Conservation (phyloP, 2,797 vertebrate species). For the Sphaeramia orbicularis region DNA sequence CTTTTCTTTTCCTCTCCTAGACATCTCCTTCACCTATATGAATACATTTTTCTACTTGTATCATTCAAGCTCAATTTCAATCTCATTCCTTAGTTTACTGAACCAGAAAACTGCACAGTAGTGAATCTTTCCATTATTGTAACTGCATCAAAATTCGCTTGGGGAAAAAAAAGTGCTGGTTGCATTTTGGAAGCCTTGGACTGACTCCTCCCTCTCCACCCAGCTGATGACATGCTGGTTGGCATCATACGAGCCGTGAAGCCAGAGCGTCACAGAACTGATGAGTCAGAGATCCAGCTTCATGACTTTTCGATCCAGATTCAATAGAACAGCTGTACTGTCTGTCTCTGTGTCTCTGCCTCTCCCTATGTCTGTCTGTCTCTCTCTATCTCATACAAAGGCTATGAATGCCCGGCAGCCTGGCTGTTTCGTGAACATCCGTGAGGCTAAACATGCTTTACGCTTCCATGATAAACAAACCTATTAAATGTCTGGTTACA, state of each 20-base stretch:
- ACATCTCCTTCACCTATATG: conserved; percentile 36
- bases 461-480: conserved; percentile 54
- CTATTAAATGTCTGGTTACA: conserved; percentile 39
- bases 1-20: conserved; percentile 13
- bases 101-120: conserved; percentile 44
- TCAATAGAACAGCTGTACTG: conserved; percentile 82
- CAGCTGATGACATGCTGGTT: conserved; percentile 66
- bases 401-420: conserved; percentile 73
- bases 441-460: conserved; percentile 60
- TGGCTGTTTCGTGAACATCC: conserved; percentile 75
- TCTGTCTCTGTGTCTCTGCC: conserved; percentile 53
- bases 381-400: conserved; percentile 65
- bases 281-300: conserved; percentile 85
- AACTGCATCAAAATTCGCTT: conserved; percentile 60
- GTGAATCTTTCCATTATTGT: conserved; percentile 52
- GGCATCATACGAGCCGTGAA: conserved; percentile 76
- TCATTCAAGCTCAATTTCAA: conserved; percentile 43
- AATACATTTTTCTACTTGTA: not conserved
- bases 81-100: conserved; percentile 38
- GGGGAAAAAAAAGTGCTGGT: not conserved
- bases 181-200: conserved; percentile 30
- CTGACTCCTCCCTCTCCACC: conserved; percentile 35
- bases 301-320: conserved; percentile 81
- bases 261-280: conserved; percentile 79
- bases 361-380: conserved; percentile 32